These are phyloP conservation scores for Epizoanthus illoricatus DNA, from an alignment of 92 coral and sea anemone genomes.

Conservation along the genomic window DNA sequence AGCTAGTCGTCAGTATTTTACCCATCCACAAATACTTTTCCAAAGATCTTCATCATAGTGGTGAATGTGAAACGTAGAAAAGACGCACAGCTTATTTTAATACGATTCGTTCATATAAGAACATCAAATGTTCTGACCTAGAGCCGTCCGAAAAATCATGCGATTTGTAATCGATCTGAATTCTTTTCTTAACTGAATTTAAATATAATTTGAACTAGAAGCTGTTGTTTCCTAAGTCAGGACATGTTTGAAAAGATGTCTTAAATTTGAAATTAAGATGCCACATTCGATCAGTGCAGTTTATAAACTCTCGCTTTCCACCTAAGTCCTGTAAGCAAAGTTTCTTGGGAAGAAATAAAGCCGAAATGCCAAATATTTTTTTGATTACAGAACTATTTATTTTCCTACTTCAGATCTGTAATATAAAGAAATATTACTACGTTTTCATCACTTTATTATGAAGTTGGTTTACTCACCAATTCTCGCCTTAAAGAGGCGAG, in stretches of 20 bases:
- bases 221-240: background rate
- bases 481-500: constrained; percentile 25
- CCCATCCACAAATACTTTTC: no score
- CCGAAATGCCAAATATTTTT: background rate
- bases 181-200: no score
- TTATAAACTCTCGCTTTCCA: background rate
- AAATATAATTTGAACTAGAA: background rate
- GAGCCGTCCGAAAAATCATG: no score
- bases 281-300: background rate
- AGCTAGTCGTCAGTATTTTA: no score
- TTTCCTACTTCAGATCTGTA: background rate
- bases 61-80: no score
- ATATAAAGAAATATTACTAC: background rate
- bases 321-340: background rate
- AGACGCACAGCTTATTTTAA: no score
- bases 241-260: background rate
- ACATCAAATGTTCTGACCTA: no score
- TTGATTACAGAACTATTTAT: background rate
- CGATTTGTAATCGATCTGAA: no score
- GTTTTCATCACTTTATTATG: background rate
- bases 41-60: no score
- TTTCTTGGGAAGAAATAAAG: background rate
- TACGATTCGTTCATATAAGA: no score
- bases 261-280: background rate
- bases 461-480: constrained; percentile 18